These are phyloP conservation scores for Acropternis orthonyx DNA, from an alignment of 2,797 vertebrate species.

Conservation along the genomic window DNA sequence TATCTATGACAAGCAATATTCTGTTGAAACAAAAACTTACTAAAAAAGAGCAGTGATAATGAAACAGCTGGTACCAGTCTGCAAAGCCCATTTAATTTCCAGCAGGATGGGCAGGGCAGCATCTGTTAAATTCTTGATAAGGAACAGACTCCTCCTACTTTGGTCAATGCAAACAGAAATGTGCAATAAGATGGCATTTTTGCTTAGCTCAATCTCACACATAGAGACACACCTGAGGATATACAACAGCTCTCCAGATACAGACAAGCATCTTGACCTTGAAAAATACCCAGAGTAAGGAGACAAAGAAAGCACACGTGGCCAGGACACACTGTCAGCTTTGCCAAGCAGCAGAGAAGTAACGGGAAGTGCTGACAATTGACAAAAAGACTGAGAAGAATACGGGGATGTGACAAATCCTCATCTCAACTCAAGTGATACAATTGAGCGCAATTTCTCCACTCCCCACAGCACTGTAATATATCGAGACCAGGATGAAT, in stretches of 20 bases:
- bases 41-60: not conserved
- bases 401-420: slow-evolving; percentile 10
- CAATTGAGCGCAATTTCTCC: not conserved
- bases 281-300: not conserved
- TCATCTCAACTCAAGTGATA: not conserved
- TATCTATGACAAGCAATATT: not conserved
- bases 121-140: slow-evolving; percentile 14
- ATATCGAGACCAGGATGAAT: not conserved
- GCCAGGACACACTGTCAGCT: not conserved
- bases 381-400: not conserved
- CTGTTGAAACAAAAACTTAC: not conserved
- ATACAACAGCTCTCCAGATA: not conserved
- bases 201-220: not conserved
- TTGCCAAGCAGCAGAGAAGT: not conserved
- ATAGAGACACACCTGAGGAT: not conserved
- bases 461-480: not conserved
- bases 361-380: not conserved
- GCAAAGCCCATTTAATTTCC: slow-evolving; percentile 21
- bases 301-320: slow-evolving; percentile 1
- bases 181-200: not conserved
- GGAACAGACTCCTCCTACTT: not conserved
- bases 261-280: not conserved
- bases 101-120: slow-evolving; percentile 30
- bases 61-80: slow-evolving; percentile 47
- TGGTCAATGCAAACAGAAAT: not conserved